Evolutionary conservation across 1,140 invertebrate genomes (phyloP).

Genomic region (Orchestia grillus): DNA sequence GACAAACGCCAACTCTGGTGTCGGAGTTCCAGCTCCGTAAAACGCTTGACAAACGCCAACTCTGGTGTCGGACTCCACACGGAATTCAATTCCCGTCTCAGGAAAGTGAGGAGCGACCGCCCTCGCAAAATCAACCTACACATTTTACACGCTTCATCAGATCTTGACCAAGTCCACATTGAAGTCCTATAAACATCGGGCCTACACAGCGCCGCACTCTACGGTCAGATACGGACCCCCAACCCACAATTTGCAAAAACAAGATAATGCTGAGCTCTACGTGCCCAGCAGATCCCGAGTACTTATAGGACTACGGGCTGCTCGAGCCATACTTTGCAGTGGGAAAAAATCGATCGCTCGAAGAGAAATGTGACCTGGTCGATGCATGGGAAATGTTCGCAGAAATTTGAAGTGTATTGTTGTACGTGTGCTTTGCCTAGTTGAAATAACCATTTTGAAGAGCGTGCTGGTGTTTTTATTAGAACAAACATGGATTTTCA

Average conservation of each 20-base stretch:
- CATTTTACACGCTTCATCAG: conserved; percentile 1
- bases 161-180: conserved; percentile 20
- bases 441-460: neutral
- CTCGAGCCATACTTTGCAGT: neutral
- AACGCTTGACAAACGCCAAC: neutral
- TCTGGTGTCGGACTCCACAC: neutral
- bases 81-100: neutral
- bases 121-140: neutral
- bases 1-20: too few relatives aligned
- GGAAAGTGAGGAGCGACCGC: neutral
- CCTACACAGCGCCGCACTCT: neutral
- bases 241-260: conserved; percentile 22
- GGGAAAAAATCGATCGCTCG: neutral
- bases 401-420: neutral
- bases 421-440: neutral
- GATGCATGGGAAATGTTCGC: neutral
- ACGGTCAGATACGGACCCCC: neutral
- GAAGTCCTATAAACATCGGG: conserved; percentile 7
- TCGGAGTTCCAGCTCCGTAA: neutral
- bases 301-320: neutral
- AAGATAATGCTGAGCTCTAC: neutral
- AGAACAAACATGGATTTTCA: neutral
- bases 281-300: neutral
- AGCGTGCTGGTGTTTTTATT: neutral
- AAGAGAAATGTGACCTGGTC: neutral